A percentile compares a stretch with the other conserved stretches of the same genome.
phyloP scores from a whole-genome alignment of 2,113 vertebrate species.

The Otocyon megalotis region DNA sequence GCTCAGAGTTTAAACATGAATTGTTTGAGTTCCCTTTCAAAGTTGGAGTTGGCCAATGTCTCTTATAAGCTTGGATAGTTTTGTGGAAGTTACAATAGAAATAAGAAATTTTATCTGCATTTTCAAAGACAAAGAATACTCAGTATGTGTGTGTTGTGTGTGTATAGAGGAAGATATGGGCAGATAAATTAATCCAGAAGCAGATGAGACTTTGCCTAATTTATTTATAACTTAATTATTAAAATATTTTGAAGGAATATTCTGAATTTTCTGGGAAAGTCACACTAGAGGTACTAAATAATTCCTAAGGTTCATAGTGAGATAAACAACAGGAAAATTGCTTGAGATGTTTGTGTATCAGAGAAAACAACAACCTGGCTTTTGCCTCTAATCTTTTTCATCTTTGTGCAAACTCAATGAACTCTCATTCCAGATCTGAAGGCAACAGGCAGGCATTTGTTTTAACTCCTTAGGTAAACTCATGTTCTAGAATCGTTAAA shows the following conservation, averaged over 20 bases:
- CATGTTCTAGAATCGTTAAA: conserved; percentile 55
- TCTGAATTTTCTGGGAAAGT: conserved; percentile 79
- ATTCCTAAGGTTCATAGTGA: conserved; percentile 76
- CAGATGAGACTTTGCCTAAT: conserved; percentile 79
- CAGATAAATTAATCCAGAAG: not conserved
- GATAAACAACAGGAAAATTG: conserved; percentile 84
- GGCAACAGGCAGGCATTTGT: conserved; percentile 79
- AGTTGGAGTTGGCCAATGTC: conserved; percentile 77
- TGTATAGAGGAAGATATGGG: not conserved
- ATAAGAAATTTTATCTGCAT: conserved; percentile 79
- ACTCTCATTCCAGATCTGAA: conserved; percentile 77
- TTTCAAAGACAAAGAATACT: conserved; percentile 80
- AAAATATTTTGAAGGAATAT: conserved; percentile 79
- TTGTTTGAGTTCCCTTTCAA: conserved; percentile 78
- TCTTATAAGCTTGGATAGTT: conserved; percentile 77
- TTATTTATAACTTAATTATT: conserved; percentile 83
- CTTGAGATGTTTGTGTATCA: conserved; percentile 78
- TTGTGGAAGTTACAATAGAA: conserved; percentile 82
- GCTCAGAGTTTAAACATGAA: conserved; percentile 81
- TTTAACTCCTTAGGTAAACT: conserved; percentile 83
- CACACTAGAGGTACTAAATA: conserved; percentile 76
- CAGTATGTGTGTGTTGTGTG: not conserved
- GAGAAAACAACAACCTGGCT: conserved; percentile 79
- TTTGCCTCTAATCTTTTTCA: conserved; percentile 82
- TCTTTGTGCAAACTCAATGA: conserved; percentile 76